Evolutionary conservation across 2,888 invertebrate genomes (phyloP), one percentile per base, ranked within the genome.

Genomic region (Rhamphomyia laevipes): DNA sequence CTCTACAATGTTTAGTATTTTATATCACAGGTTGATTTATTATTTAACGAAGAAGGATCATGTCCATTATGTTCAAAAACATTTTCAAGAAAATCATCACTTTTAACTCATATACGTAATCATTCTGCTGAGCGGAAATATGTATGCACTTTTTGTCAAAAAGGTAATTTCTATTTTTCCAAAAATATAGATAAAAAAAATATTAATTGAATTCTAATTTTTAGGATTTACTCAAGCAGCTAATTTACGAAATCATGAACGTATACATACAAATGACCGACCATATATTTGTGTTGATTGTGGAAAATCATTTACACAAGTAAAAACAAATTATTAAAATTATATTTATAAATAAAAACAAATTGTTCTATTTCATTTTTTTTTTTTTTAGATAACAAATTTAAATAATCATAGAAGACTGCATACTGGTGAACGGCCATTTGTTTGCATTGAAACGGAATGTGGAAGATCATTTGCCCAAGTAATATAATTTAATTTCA

Each of bases 391-490:
- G 64, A 69, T 70, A 52, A 71, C 71, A 55, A 71, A 71, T 56
- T 58, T 71, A 35, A 71, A 71, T 55, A 71, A 71, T 62, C 71
- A 71, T 56, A 62, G 70, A 45, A 63, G 71, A 43, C 58, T 71
- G 37, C 71, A 71, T 51, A 71, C 71, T 33, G 71, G 71, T 12
- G 71, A 70, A 52, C 59, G 71, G 40, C 71, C 71, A 4, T 71
- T 70, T 57, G 70, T 70, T 16, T 71, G 71, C 59, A 70, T 70
- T 57, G 71, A 71, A 55, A 63, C 65, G 1, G 69, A 69, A 51
- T 71, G 71, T 54, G 71, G 71, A 21, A 62, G 70, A 48, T 68
- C 70, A 31, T 71, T 71, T 61, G 71, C 71, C 16, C 71, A 71
- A 63, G 69, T 68, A 50, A 55, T 23, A 4, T 42, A 15, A 21